A percentile compares a stretch with the other conserved stretches of the same genome.
Conservation (phyloP, 30 jellyfish, hydroid and myxozoan genomes). For the Chironex yamaguchii region DNA sequence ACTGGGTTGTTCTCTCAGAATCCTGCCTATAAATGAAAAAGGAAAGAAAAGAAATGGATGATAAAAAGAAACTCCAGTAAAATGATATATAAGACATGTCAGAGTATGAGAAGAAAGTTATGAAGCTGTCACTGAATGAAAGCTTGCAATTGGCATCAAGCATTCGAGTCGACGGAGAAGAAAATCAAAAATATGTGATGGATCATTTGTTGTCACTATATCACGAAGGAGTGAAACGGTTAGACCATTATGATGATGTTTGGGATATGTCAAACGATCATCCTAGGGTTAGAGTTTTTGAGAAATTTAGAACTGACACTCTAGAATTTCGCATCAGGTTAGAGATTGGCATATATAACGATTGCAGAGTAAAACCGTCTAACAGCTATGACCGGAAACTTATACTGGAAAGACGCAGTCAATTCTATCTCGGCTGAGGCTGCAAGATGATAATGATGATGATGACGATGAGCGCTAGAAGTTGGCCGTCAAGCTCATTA, state of each 20-base stretch:
- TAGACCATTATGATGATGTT: too few relatives aligned
- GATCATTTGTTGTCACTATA: slow-evolving; percentile 38
- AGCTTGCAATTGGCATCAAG: slow-evolving; percentile 56
- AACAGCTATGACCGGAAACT: too few relatives aligned
- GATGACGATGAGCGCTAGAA: too few relatives aligned
- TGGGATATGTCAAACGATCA: slow-evolving; percentile 31
- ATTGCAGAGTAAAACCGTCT: slow-evolving; percentile 19
- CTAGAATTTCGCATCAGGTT: slow-evolving; percentile 6
- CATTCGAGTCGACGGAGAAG: slow-evolving; percentile 53
- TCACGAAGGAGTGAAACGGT: slow-evolving; percentile 17
- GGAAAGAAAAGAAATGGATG: too few relatives aligned
- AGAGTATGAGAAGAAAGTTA: slow-evolving; percentile 39
- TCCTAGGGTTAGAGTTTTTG: slow-evolving; percentile 27
- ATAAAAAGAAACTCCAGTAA: too few relatives aligned
- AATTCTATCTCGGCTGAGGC: too few relatives aligned
- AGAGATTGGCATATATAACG: slow-evolving; percentile 40
- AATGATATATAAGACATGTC: slow-evolving; percentile 19
- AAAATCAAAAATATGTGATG: slow-evolving; percentile 29
- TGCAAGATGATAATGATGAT: too few relatives aligned
- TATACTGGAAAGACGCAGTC: too few relatives aligned
- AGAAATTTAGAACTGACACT: slow-evolving; percentile 14
- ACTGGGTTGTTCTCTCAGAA: too few relatives aligned
- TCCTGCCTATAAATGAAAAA: too few relatives aligned
- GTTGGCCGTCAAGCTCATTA: slow-evolving; percentile 65
- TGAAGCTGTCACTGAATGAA: slow-evolving; percentile 12